A percentile compares a stretch with the other conserved stretches of the same genome.
These are phyloP conservation scores for Amphipyra tragopoginis DNA, from an alignment of 2,888 invertebrate species.

Conservation along the genomic window DNA sequence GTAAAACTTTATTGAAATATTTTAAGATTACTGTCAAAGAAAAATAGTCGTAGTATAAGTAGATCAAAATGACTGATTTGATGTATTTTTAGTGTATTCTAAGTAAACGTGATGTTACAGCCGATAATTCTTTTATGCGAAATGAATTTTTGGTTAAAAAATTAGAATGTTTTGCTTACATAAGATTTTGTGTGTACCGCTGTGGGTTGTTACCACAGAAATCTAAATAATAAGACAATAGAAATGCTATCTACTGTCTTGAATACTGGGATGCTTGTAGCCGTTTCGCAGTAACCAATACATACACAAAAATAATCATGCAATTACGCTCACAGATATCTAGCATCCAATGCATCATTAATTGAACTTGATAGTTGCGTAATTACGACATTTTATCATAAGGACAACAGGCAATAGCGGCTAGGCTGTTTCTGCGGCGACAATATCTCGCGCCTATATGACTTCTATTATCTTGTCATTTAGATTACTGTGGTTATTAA, in stretches of 20 bases:
- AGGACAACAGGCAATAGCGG: too few species aligned
- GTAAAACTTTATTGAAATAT: slow-evolving; percentile 78
- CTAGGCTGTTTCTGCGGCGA: too few species aligned
- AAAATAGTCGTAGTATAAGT: slow-evolving; percentile 53
- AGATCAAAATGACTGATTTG: slow-evolving; percentile 57
- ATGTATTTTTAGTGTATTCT: slow-evolving; percentile 24
- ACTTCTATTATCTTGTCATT: neutral
- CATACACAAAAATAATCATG: too few species aligned
- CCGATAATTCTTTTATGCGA: slow-evolving; percentile 1
- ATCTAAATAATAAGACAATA: too few species aligned
- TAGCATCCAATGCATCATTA: too few species aligned
- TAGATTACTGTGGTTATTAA: neutral
- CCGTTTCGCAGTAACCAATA: too few species aligned
- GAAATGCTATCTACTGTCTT: too few species aligned
- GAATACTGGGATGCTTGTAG: too few species aligned
- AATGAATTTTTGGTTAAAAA: slow-evolving; percentile 5
- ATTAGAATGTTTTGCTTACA: slow-evolving; percentile 1
- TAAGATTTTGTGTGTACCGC: neutral
- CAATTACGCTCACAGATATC: too few species aligned
- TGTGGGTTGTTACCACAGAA: too few species aligned
- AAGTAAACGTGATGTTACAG: slow-evolving; percentile 28
- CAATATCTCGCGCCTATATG: slow-evolving; percentile 1
- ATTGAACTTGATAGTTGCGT: too few species aligned
- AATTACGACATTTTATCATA: too few species aligned
- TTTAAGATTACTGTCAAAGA: slow-evolving; percentile 74